These are phyloP conservation scores for Sapajus apella DNA, from an alignment of 2,113 vertebrate genomes.

Conservation along the genomic window DNA sequence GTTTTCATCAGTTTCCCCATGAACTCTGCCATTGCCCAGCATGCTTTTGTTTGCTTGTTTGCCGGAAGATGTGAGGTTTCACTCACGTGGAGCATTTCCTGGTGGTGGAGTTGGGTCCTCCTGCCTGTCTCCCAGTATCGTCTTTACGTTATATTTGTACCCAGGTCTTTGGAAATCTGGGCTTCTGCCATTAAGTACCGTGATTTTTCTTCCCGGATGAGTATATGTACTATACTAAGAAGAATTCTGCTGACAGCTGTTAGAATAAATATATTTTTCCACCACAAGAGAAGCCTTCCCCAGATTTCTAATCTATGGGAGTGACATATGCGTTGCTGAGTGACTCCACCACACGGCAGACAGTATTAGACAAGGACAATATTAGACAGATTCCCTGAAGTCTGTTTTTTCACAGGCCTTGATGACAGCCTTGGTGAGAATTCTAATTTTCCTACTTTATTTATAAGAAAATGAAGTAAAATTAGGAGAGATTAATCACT, in stretches of 20 bases:
- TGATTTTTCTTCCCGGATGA: not conserved
- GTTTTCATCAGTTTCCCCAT: not conserved
- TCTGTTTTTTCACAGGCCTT: not conserved
- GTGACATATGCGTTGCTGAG: not conserved
- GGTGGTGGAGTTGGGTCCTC: not conserved
- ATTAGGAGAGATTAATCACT: not conserved
- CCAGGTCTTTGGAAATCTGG: not conserved
- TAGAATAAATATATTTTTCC: not conserved
- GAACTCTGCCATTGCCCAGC: not conserved
- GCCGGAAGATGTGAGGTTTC: not conserved
- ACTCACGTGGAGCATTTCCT: not conserved
- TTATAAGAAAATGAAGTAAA: not conserved
- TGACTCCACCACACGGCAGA: not conserved
- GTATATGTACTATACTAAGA: not conserved
- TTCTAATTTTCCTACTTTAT: not conserved
- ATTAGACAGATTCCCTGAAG: not conserved
- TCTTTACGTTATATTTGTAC: not conserved
- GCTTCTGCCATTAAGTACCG: not conserved
- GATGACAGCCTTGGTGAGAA: not conserved
- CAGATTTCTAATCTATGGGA: not conserved
- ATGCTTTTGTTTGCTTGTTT: not conserved
- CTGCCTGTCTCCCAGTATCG: not conserved
- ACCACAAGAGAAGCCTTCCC: not conserved
- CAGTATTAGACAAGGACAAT: not conserved
- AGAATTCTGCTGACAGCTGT: not conserved